Conservation (phyloP, 2,797 vertebrate genomes). For the Tenualosa ilisha region DNA sequence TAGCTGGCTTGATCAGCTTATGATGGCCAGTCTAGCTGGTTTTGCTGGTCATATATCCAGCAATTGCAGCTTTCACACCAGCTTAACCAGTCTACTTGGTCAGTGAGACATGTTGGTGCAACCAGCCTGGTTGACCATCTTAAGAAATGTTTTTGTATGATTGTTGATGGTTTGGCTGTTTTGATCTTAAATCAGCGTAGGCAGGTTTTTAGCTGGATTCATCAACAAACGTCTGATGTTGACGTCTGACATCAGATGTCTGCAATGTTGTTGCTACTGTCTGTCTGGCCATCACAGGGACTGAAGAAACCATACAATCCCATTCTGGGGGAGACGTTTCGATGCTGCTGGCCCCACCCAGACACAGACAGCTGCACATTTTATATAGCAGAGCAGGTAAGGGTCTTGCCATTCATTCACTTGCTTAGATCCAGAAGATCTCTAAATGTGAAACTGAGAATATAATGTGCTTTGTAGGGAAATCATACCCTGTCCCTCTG, state of each 20-base stretch:
- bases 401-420: neutral
- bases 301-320: constrained; percentile 97
- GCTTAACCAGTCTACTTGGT: too few species aligned
- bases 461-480: neutral
- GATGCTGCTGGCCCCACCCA: constrained; percentile 93
- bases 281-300: constrained; percentile 69
- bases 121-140: too few species aligned
- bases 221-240: neutral
- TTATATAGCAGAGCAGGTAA: constrained; percentile 93
- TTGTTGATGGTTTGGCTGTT: too few species aligned
- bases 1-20: too few species aligned
- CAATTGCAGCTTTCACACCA: too few species aligned
- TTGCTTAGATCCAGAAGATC: neutral
- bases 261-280: neutral
- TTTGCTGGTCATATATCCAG: too few species aligned
- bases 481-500: neutral
- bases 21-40: too few species aligned
- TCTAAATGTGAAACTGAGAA: too few species aligned
- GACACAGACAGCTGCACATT: constrained; percentile 89
- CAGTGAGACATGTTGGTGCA: too few species aligned
- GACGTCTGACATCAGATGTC: neutral
- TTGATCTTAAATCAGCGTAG: too few species aligned
- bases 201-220: too few species aligned
- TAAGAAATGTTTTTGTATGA: neutral
- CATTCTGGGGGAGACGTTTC: constrained; percentile 90